phyloP scores from a whole-genome alignment of 2,797 vertebrate species.

The Enteromius fasciolatus region DNA sequence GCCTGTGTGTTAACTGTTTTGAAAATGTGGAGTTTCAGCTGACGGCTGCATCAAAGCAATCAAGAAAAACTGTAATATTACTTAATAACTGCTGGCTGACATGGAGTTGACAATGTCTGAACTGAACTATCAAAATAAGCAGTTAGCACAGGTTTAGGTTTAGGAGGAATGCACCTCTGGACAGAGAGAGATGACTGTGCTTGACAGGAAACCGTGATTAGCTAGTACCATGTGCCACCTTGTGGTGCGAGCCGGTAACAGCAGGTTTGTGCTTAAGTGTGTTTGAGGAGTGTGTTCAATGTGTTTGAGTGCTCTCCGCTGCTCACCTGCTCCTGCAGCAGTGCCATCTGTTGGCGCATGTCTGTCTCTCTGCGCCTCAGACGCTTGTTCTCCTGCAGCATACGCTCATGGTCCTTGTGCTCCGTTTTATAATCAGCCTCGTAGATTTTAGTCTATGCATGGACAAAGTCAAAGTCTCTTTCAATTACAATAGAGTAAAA shows the following conservation, averaged over 20 bases:
- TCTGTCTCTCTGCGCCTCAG: conserved; percentile 78
- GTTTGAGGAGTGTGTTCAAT: no score
- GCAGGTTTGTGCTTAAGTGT: background rate
- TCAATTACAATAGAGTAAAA: background rate
- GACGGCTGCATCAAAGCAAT: no score
- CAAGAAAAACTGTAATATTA: background rate
- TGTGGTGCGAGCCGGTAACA: background rate
- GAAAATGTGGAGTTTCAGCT: no score
- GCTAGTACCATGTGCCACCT: background rate
- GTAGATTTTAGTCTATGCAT: conserved; percentile 78
- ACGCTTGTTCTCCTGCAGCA: conserved; percentile 78
- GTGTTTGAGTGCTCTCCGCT: background rate
- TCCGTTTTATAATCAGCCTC: conserved; percentile 80
- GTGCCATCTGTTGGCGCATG: conserved; percentile 79
- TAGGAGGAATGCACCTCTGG: background rate
- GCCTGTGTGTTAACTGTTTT: no score
- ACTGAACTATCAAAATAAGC: background rate
- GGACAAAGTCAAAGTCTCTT: conserved; percentile 4
- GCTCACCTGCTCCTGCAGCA: conserved; percentile 80
- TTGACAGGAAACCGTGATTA: background rate
- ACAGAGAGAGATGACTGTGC: background rate
- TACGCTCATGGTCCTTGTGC: conserved; percentile 79
- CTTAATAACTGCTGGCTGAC: background rate
- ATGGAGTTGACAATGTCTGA: background rate
- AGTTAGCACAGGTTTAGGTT: background rate